Evolutionary conservation across 2,113 vertebrate species (phyloP), one percentile per base, ranked within the genome.

Genomic region (Hippoglossus stenolepis): DNA sequence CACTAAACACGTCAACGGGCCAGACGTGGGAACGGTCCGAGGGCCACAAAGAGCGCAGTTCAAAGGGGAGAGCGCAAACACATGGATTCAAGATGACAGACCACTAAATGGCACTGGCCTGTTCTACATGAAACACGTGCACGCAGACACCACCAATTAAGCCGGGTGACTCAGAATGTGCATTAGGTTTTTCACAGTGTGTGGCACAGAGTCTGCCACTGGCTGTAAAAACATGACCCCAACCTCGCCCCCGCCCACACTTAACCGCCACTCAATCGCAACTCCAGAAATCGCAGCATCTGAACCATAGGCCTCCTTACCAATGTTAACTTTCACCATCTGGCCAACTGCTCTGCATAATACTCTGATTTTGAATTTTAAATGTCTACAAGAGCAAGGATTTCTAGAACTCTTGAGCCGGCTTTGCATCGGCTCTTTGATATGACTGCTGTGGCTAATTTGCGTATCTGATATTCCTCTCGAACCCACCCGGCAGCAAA

Each of bases 1-100:
- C 85, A 71, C 85, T 75, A 81, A 91, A 92, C 76, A 82, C 87
- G 83, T 92, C 91, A 92, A 71, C 81, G n/a, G 65, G 58, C 54
- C 59, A 8, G 75, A 58, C 79, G 62, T 89, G 87, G 83, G 88
- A 90, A 90, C 66, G 2, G 70, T 66, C 66, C 63, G 17, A 1
- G 13, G 18, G 47, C 65, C 72, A 53, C 77, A 64, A 26, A 71
- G 28, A 67, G 13, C 18, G n/a, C 70, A 59, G 75, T 85, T 92
- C 85, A 87, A 90, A 87, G 82, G 58, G 45, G 71, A 69, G 70
- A 69, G 70, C 2, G 21, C 62, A 11, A 23, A 84, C 88, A 90
- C 87, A 85, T 82, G 89, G 88, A 47, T 60, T 85, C 90, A 88
- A 90, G 80, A 93, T 84, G 86, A 82, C 60, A 64, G 56, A 54